A percentile compares a stretch with the other conserved stretches of the same genome.
Conservation (phyloP, 2,888 invertebrate genomes). For the Hoplodrina blanda region DNA sequence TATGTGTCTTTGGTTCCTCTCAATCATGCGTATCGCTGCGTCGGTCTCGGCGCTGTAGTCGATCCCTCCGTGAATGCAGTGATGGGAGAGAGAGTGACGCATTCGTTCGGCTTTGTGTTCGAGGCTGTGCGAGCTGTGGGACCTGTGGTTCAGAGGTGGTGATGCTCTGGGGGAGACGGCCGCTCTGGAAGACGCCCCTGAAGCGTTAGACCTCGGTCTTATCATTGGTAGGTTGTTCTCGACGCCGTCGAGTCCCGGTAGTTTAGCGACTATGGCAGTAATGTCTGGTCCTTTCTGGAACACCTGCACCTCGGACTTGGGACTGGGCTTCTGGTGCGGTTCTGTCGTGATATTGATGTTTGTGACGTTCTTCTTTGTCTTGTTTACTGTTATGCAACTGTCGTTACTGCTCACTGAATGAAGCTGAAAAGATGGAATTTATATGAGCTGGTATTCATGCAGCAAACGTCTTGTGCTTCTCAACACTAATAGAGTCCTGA, state of each 20-base stretch:
- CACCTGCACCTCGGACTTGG: constrained; percentile 91
- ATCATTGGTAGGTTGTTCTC: constrained; percentile 84
- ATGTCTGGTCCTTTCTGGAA: constrained; percentile 96
- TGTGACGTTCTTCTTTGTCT: constrained; percentile 92
- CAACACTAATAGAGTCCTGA: too few species aligned
- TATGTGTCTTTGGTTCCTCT: constrained; percentile 91
- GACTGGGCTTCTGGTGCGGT: constrained; percentile 81
- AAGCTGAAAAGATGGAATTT: constrained; percentile 71
- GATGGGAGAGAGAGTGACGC: constrained; percentile 86
- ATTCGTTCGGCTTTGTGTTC: constrained; percentile 85
- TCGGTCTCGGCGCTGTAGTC: constrained; percentile 92
- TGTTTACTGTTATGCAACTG: constrained; percentile 89
- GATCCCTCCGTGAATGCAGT: constrained; percentile 83
- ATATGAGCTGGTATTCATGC: background rate
- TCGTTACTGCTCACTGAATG: constrained; percentile 83
- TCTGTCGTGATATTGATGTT: constrained; percentile 93
- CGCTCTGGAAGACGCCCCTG: constrained; percentile 90
- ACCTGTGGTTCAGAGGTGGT: constrained; percentile 78
- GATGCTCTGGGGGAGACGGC: constrained; percentile 81
- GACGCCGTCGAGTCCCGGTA: constrained; percentile 90
- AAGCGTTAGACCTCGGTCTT: constrained; percentile 89
- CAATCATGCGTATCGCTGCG: constrained; percentile 90
- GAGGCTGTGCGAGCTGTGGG: constrained; percentile 86
- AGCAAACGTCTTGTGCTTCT: background rate
- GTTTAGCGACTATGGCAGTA: constrained; percentile 93